These are phyloP conservation scores for Agonum fuliginosum DNA, from an alignment of 2,888 invertebrate genomes.

Conservation along the genomic window DNA sequence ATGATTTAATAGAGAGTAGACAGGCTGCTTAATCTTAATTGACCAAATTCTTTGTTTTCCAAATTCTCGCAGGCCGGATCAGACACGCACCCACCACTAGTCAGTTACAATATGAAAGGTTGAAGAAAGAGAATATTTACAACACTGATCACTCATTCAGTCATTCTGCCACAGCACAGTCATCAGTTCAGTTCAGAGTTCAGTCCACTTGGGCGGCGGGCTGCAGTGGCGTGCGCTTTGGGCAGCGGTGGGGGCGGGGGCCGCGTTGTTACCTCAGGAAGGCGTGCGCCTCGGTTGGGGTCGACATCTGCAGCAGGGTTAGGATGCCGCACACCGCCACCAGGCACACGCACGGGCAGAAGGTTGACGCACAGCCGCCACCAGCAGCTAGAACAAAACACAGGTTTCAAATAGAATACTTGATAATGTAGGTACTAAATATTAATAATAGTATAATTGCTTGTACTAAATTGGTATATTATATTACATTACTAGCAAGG, in stretches of 20 bases:
- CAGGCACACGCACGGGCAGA: slow-evolving; percentile 66
- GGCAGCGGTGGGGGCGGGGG: slow-evolving; percentile 25
- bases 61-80: too few relatives aligned
- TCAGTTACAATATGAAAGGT: too few relatives aligned
- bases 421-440: too few relatives aligned
- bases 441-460: too few relatives aligned
- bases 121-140: slow-evolving; percentile 50
- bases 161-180: slow-evolving; percentile 10
- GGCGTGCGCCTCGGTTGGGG: slow-evolving; percentile 61
- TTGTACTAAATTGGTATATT: too few relatives aligned
- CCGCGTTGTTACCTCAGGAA: slow-evolving; percentile 69
- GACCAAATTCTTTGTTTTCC: too few relatives aligned
- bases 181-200: slow-evolving; percentile 26
- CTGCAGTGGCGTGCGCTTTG: not conserved
- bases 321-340: slow-evolving; percentile 67
- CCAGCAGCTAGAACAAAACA: slow-evolving; percentile 68
- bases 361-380: slow-evolving; percentile 68
- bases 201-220: slow-evolving; percentile 1
- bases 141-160: slow-evolving; percentile 51
- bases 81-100: too few relatives aligned
- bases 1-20: too few relatives aligned
- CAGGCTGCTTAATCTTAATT: too few relatives aligned
- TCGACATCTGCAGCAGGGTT: slow-evolving; percentile 58
- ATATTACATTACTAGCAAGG: too few relatives aligned
- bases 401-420: too few relatives aligned